Evolutionary conservation across 2,797 vertebrate genomes (phyloP), one percentile per base, ranked within the genome.

Genomic region (Pseudocheirus occidentalis): DNA sequence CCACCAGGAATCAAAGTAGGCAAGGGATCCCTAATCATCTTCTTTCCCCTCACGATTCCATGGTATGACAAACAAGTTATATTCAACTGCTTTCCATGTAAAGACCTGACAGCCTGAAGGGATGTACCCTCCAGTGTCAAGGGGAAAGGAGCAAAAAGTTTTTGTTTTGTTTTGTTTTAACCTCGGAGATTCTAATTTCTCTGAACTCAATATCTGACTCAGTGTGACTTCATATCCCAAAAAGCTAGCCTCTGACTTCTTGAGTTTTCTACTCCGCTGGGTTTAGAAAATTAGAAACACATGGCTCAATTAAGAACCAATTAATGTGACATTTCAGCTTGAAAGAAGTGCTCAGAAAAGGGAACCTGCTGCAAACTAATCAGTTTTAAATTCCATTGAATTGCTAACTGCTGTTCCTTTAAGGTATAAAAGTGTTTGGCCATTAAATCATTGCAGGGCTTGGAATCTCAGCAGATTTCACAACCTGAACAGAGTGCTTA

Each of bases 281-380:
- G 96, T 98, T 98, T 97, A 97, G 97, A 98, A 98, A 98, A 99
- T 94, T 98, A 95, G 96, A 98, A 98, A 94, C 0, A 57, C 97
- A 97, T 97, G 97, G 96, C 98, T 98, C 98, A 98, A 97, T 98
- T 98, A 98, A 98, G 98, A 98, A 97, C 94, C 96, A 98, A 98
- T 98, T 98, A 98, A 98, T 96, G 96, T 98, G 97, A 98, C 97
- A 96, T 98, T 98, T 97, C 96, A 98, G 95, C 96, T 97, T 95
- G 97, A 97, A 97, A 98, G 95, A 96, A 96, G 97, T 97, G 81
- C 96, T 97, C 57, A n/a, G 96, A 97, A 97, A 96, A 96, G 96
- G 95, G 90, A 98, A 97, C 96, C 90, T 89, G 2, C 81, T 97
- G 96, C 96, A 98, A 98, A 98, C 97, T 96, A 98, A 97, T 97